Evolutionary conservation across 2,797 vertebrate genomes (phyloP), one percentile per base, ranked within the genome.

Genomic region (Oreochromis grahami): DNA sequence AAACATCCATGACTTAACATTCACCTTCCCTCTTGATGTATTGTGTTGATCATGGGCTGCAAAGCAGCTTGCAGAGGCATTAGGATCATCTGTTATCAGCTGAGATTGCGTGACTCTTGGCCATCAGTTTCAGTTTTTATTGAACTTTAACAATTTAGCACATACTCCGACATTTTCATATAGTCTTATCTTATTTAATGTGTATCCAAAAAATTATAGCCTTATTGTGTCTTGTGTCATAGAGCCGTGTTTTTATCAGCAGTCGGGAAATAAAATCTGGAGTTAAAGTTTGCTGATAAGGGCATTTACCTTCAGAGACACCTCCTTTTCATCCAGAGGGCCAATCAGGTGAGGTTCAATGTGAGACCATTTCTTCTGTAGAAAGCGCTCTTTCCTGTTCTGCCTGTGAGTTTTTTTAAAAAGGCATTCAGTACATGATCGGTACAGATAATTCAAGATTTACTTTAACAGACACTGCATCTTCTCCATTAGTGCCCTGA

Each of bases 291-390:
- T 41, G 19, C 17, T 32, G 17, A 38, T 41, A 19, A 70, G 82
- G 2, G 1, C 38, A 76, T 91, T 94, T 93, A 99, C 98, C 97
- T 97, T 99, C 43, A 99, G 90, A 89, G 97, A 98, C 56, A 99
- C 87, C 0, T 97, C 98, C 60, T 95, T 97, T 84, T 96, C 97
- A 80, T 99, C 97, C 88, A 99, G 94, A 8, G 97, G 97, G 48
- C 93, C 84, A 85, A 99, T 98, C 86, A 97, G 93, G 48, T 98
- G 97, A 3, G 97, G 50, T 13, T 96, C 91, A 80, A 99, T 98
- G 88, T 99, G 98, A 56, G 97, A 97, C 98, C 98, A 99, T 91
- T 93, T 98, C 94, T 98, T 98, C 81, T 97, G 96, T 68, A 96
- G 91, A 9, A 93, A 94, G 63, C 97, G 96, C 56, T 97, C 96